Percentiles rank a stretch among this genome's conserved stretches.
These are phyloP conservation scores for Sapajus apella DNA, from an alignment of 2,113 vertebrate genomes.

Conservation along the genomic window DNA sequence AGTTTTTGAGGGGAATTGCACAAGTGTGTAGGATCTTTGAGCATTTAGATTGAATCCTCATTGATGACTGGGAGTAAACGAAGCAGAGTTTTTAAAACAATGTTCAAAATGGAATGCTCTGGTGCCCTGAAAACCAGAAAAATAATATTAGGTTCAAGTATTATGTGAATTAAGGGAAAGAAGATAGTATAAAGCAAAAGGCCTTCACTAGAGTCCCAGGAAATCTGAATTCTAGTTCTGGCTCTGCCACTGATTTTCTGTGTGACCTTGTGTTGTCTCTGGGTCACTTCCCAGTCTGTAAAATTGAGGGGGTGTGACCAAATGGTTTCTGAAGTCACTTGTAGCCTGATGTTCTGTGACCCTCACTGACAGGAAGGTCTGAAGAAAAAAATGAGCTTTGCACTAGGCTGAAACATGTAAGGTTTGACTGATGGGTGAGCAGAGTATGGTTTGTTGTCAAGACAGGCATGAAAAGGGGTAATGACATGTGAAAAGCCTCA, in stretches of 20 bases:
- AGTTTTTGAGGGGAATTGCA: background rate
- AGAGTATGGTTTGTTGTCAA: background rate
- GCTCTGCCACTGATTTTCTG: background rate
- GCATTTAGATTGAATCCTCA: background rate
- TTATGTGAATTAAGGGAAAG: background rate
- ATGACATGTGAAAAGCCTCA: background rate
- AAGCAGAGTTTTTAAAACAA: background rate
- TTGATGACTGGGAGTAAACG: background rate
- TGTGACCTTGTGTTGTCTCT: constrained; percentile 19
- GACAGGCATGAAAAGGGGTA: background rate
- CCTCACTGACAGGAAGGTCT: constrained; percentile 10
- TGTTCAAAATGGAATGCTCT: background rate
- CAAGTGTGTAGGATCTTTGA: background rate
- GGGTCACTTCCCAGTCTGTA: background rate
- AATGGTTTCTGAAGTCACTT: background rate
- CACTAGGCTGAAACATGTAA: background rate
- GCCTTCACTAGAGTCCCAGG: background rate
- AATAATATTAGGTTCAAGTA: background rate
- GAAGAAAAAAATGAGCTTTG: background rate
- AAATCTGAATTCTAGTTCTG: constrained; percentile 4
- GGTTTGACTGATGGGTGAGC: constrained; percentile 30
- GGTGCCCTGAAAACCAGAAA: background rate
- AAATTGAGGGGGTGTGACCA: constrained; percentile 37
- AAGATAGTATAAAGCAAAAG: background rate
- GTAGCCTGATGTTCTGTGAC: constrained; percentile 15